A percentile compares a stretch with the other conserved stretches of the same genome.
These are phyloP conservation scores for Montifringilla adamsi DNA, from an alignment of 2,113 vertebrate genomes.

Conservation along the genomic window DNA sequence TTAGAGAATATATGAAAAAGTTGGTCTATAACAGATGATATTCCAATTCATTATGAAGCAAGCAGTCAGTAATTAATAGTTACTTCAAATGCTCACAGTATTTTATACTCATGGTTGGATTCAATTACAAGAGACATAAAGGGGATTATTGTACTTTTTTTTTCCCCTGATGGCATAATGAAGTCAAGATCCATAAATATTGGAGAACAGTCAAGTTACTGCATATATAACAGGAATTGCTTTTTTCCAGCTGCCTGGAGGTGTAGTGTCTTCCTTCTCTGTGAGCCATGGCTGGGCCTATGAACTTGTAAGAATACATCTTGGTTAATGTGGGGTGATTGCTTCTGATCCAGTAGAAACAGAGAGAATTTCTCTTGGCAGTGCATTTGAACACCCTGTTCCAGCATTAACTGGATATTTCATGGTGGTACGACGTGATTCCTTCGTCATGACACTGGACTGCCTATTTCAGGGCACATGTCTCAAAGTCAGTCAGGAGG, in stretches of 20 bases:
- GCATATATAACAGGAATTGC: not conserved
- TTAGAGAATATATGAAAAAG: not conserved
- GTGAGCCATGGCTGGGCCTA: not conserved
- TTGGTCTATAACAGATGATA: not conserved
- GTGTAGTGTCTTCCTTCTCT: not conserved
- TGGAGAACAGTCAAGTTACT: constrained; percentile 14
- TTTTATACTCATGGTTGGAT: constrained; percentile 67
- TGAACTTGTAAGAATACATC: not conserved
- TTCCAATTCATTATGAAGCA: constrained; percentile 64
- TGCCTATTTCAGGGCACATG: not conserved
- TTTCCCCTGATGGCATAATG: constrained; percentile 44
- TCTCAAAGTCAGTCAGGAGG: not conserved
- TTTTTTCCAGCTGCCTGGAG: not conserved
- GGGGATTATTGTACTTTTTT: constrained; percentile 54
- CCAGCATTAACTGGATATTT: not conserved
- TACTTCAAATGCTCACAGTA: constrained; percentile 56
- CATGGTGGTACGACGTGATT: accelerated
- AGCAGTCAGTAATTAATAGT: constrained; percentile 62
- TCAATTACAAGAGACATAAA: constrained; percentile 64
- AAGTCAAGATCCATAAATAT: constrained; percentile 36
- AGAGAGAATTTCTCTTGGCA: not conserved
- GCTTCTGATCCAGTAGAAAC: not conserved
- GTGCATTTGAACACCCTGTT: not conserved
- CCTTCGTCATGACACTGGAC: not conserved
- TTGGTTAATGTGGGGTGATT: not conserved